Base-by-base conservation (phyloP, 1,140 invertebrate species). In the Bombus ignitus region DNA sequence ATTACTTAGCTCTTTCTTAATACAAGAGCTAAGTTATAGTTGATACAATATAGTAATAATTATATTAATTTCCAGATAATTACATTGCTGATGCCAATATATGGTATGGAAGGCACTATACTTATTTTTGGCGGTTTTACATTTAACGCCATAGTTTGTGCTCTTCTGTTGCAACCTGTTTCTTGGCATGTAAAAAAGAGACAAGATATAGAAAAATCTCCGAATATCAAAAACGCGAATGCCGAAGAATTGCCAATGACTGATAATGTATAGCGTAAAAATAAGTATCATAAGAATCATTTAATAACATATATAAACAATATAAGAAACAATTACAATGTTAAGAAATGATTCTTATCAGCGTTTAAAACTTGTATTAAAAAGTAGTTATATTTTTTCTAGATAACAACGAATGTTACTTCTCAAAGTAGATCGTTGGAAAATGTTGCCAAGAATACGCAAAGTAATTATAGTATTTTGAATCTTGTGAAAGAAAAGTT, bases 131-230 rank as follows among this genome's bases (percentile, higher is more conserved):
- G 96, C 32, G 96, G 96, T 12, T 93, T 97, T 71, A 93, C 96
- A 2, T 92, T 97, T 75, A 96, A 97, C 87, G 93, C 96, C 1
- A 92, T 97, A 39, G 95, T 95, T 32, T 96, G 95, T 80, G 95
- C 96, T 4, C 92, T 97, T 57, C 92, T 97, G 79, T 92, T 96
- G 62, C 96, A 97, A 87, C 97, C 97, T 44, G 96, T 97, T 32
- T 95, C 95, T 66, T 96, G 95, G 95, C 97, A 97, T 92, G 93
- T 96, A 62, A 96, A 96, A 89, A 90, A 89, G 25, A 66, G 28
- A 35, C 18, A 42, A 86, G 88, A 18, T 22, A 84, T 15, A 37
- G 59, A 37, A 59, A 59, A n/a, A 28, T 66, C 25, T 59, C 70
- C n/a, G 28, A 42, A 0, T n/a, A 62, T 44, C 15, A 35, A 6